These are phyloP conservation scores for Nymphalis polychloros DNA, from an alignment of 2,888 invertebrate genomes.

Conservation along the genomic window DNA sequence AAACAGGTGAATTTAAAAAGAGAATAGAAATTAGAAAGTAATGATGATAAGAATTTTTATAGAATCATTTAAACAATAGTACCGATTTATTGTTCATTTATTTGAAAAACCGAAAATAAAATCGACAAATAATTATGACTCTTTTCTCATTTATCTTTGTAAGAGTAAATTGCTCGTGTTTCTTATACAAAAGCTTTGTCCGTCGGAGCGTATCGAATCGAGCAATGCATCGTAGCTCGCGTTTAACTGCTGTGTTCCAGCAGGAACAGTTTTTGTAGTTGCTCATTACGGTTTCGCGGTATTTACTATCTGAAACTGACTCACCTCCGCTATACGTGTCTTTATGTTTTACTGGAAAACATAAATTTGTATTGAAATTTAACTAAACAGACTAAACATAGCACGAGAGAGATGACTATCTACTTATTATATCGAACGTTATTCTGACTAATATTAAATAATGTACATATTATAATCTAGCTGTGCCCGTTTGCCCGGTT, in stretches of 20 bases:
- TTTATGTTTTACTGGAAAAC: slow-evolving; percentile 14
- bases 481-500: too few species aligned
- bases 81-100: too few species aligned
- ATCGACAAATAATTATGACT: not conserved
- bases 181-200: slow-evolving; percentile 23
- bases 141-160: not conserved
- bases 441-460: too few species aligned
- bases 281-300: slow-evolving; percentile 40
- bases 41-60: too few species aligned
- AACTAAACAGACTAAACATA: not conserved
- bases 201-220: slow-evolving; percentile 34
- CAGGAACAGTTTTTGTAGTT: slow-evolving; percentile 33
- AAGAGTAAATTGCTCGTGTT: slow-evolving; percentile 18
- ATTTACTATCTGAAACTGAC: slow-evolving; percentile 31
- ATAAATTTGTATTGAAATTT: not conserved
- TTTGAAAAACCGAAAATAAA: too few species aligned
- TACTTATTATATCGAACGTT: too few species aligned
- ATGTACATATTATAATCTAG: too few species aligned
- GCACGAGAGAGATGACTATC: not conserved
- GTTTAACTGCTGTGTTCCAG: slow-evolving; percentile 18
- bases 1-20: not conserved
- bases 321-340: slow-evolving; percentile 20
- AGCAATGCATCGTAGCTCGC: slow-evolving; percentile 27
- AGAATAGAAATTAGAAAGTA: not conserved
- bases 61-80: too few species aligned